These are phyloP conservation scores for Spatulosminthurus flaviceps DNA, from an alignment of 2,888 invertebrate genomes.

Conservation along the genomic window DNA sequence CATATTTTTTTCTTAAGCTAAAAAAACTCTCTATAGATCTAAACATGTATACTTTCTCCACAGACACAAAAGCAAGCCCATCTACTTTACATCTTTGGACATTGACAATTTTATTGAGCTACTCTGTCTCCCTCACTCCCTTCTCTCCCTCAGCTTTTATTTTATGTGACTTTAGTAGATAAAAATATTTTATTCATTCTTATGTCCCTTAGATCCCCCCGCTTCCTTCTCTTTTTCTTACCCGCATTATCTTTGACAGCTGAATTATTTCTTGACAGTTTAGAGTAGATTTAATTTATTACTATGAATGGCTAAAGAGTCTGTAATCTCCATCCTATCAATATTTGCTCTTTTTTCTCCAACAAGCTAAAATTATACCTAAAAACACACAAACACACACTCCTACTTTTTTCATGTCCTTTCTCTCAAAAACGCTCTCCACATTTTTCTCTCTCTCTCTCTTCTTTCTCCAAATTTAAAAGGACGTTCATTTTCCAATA, in stretches of 20 bases:
- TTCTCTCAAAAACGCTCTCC: no score
- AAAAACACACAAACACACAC: no score
- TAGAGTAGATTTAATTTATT: slow-evolving; percentile 27
- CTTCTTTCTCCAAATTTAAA: no score
- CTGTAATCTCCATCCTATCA: background rate
- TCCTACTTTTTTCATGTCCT: no score
- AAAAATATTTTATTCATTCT: slow-evolving; percentile 45
- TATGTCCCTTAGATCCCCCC: slow-evolving; percentile 8
- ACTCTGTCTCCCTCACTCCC: slow-evolving; percentile 36
- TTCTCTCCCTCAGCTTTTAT: slow-evolving; percentile 37
- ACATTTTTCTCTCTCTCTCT: no score
- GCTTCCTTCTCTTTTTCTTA: background rate
- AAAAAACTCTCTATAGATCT: no score
- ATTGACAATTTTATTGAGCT: slow-evolving; percentile 47
- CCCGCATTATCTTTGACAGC: slow-evolving; percentile 32
- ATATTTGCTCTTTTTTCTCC: background rate
- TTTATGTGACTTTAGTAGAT: slow-evolving; percentile 34
- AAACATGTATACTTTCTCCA: background rate
- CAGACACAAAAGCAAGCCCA: background rate
- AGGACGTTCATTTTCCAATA: no score
- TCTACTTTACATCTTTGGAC: slow-evolving; percentile 40
- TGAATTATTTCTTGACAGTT: slow-evolving; percentile 38
- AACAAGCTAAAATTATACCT: background rate
- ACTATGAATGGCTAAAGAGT: background rate
- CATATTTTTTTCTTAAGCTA: background rate